These are phyloP conservation scores for Dendrolimus punctatus DNA, from an alignment of 1,140 invertebrate species.

Conservation along the genomic window DNA sequence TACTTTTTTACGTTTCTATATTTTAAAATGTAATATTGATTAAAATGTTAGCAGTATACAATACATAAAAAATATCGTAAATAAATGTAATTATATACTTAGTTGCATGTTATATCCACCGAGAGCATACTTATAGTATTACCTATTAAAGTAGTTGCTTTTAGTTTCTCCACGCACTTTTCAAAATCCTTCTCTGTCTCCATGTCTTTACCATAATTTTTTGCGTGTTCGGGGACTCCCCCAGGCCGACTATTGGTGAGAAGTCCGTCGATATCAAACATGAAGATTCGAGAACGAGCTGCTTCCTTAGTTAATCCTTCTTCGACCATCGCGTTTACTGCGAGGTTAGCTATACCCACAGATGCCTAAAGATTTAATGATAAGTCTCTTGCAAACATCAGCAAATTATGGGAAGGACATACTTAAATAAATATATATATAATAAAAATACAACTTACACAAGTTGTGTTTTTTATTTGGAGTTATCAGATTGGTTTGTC, in stretches of 20 bases:
- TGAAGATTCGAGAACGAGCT: slow-evolving; percentile 85
- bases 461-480: too few species aligned
- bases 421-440: too few species aligned
- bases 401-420: too few species aligned
- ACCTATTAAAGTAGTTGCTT: slow-evolving; percentile 89
- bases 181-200: slow-evolving; percentile 81
- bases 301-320: slow-evolving; percentile 82
- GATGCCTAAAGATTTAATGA: slow-evolving; percentile 74
- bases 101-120: too few species aligned
- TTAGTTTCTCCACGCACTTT: slow-evolving; percentile 82
- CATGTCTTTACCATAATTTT: slow-evolving; percentile 86
- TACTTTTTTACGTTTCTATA: too few species aligned
- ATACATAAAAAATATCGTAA: too few species aligned
- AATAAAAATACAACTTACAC: too few species aligned
- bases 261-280: slow-evolving; percentile 88
- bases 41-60: too few species aligned
- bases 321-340: slow-evolving; percentile 86
- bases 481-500: too few species aligned
- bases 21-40: too few species aligned
- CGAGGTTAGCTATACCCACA: slow-evolving; percentile 87
- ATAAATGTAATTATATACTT: too few species aligned
- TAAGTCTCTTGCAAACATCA: background rate
- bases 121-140: slow-evolving; percentile 13
- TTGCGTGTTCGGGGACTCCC: slow-evolving; percentile 83
- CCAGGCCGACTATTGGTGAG: slow-evolving; percentile 79